Percentiles rank a stretch among this genome's conserved stretches.
Conservation (phyloP, 2,797 vertebrate genomes). For the Delichon dasypus region DNA sequence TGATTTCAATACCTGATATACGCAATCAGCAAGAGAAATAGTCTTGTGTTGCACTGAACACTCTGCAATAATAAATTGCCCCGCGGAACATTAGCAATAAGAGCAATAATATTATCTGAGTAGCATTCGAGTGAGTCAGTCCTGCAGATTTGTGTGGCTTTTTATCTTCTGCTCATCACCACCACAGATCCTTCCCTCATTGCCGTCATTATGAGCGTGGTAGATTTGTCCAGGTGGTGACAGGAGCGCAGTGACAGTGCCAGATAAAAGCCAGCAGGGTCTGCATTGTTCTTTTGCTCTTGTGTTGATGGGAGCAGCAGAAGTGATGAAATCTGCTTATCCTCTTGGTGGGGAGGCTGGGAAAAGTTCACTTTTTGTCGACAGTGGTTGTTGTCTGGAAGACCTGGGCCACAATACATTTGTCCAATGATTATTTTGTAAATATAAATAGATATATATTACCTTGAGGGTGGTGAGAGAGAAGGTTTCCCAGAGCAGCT, state of each 20-base stretch:
- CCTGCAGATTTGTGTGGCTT: neutral
- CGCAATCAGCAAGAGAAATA: slow-evolving; percentile 32
- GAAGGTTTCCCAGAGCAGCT: neutral
- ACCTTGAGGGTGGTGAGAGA: neutral
- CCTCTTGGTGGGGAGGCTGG: neutral
- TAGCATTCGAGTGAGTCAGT: neutral
- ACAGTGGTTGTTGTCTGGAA: neutral
- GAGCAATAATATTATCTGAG: slow-evolving; percentile 20
- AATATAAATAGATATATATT: neutral
- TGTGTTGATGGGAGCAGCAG: neutral
- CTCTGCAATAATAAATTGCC: neutral
- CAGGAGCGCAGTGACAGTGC: neutral
- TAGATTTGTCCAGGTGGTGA: neutral
- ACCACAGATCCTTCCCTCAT: neutral
- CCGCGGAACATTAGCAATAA: slow-evolving; percentile 9
- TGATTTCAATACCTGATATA: slow-evolving; percentile 51
- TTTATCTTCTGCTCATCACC: neutral
- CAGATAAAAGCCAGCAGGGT: neutral
- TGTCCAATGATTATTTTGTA: neutral
- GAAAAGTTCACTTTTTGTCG: neutral
- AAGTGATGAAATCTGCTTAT: neutral
- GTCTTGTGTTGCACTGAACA: neutral
- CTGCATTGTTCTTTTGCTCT: neutral
- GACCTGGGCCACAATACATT: neutral
- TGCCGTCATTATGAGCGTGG: neutral